A percentile compares a stretch with the other conserved stretches of the same genome.
These are phyloP conservation scores for Colletes collaris DNA, from an alignment of 2,888 invertebrate species.

Conservation along the genomic window DNA sequence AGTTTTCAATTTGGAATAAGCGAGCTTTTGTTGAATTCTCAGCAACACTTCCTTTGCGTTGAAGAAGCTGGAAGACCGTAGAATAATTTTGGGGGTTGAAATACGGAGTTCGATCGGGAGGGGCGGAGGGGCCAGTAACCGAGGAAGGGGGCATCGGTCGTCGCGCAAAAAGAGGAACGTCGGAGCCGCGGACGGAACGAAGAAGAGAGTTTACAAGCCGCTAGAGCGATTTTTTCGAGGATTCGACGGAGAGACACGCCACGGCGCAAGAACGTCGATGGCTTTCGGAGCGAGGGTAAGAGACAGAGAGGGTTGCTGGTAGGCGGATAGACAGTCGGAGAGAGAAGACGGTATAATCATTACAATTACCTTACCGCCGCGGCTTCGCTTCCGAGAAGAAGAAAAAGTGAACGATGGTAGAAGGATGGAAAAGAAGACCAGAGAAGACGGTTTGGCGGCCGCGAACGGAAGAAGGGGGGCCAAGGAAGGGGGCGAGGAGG, in stretches of 20 bases:
- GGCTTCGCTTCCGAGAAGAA: slow-evolving; percentile 74
- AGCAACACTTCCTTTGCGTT: too few species aligned
- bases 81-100: too few species aligned
- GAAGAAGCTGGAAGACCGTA: too few species aligned
- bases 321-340: slow-evolving; percentile 35
- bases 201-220: slow-evolving; percentile 58
- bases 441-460: slow-evolving; percentile 71
- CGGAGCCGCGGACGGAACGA: neutral
- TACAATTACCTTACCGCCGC: slow-evolving; percentile 79
- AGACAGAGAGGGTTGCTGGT: slow-evolving; percentile 16
- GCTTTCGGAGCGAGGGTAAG: slow-evolving; percentile 29
- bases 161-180: slow-evolving; percentile 14
- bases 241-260: slow-evolving; percentile 67
- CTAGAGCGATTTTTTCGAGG: slow-evolving; percentile 68
- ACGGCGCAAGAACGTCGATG: slow-evolving; percentile 57
- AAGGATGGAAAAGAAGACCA: slow-evolving; percentile 40
- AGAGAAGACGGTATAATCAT: slow-evolving; percentile 76
- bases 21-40: too few species aligned
- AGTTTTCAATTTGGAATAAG: too few species aligned
- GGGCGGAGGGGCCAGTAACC: neutral
- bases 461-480: slow-evolving; percentile 58
- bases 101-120: too few species aligned
- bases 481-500: slow-evolving; percentile 46
- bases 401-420: slow-evolving; percentile 58
- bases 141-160: neutral